Evolutionary conservation across 1,140 invertebrate species (phyloP).

Genomic region (Notospermus geniculatus): DNA sequence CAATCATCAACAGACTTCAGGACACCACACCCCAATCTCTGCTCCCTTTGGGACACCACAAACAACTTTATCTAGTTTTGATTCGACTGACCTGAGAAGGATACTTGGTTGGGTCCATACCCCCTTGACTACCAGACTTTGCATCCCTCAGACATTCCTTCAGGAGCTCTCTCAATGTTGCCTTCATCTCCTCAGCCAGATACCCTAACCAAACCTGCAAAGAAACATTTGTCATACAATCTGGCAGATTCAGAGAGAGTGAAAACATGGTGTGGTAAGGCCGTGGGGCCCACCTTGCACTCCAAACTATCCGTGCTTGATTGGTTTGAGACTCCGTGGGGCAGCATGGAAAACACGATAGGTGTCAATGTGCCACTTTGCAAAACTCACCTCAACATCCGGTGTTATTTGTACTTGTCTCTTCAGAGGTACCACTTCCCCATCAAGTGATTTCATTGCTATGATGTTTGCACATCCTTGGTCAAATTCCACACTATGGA

Average conservation of each 20-base stretch:
- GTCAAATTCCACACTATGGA: slow-evolving; percentile 70
- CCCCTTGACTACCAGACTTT: slow-evolving; percentile 44
- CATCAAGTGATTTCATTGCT: slow-evolving; percentile 76
- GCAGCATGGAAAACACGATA: no score
- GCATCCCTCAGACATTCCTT: slow-evolving; percentile 68
- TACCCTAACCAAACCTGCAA: slow-evolving; percentile 76
- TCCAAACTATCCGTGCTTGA: no score
- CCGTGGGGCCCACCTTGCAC: no score
- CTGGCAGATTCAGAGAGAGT: no score
- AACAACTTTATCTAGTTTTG: no score
- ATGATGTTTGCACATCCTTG: slow-evolving; percentile 66
- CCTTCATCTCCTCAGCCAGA: slow-evolving; percentile 78
- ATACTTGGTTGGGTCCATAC: slow-evolving; percentile 73
- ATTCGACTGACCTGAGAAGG: slow-evolving; percentile 69
- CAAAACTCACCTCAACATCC: slow-evolving; percentile 73
- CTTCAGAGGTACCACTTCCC: slow-evolving; percentile 77
- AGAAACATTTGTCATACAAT: slow-evolving; percentile 9
- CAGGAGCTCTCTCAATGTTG: slow-evolving; percentile 68
- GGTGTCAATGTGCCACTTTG: no score
- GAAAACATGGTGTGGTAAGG: no score
- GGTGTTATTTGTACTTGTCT: slow-evolving; percentile 73
- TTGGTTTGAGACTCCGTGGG: no score
- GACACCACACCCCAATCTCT: no score
- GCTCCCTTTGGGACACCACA: no score
- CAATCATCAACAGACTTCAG: no score